Evolutionary conservation across 1,140 invertebrate genomes (phyloP), one percentile per base, ranked within the genome.

Genomic region (Acromyrmex heyeri): DNA sequence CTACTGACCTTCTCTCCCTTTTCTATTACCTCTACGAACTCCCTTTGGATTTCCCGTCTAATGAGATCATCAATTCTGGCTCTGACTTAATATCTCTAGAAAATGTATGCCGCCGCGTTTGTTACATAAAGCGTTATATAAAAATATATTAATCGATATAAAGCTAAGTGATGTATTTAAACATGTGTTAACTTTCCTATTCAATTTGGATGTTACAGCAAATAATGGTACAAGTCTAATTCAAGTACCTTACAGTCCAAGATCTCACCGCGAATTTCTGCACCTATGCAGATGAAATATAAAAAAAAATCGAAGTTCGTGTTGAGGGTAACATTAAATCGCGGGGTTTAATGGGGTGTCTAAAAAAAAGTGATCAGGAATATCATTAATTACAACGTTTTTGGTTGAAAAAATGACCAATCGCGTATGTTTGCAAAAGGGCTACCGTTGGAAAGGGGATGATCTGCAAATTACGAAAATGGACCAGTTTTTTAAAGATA

Each of bases 21-120:
- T 67, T 82, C 75, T 86, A 70, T 81, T 69, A 79, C 76, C 65
- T 50, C n/a, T 38, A n/a, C 76, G 69, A 83, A n/a, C n/a, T 44
- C 69, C 30, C 38, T 14, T 24, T 24, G 38, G 79, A 44, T 57
- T 75, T 62, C 8, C 21, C 53, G 55, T n/a, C 27, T 75, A 75
- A 83, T 61, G 69, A 83, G 79, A 83, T 83, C 55, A 75, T 83
- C 69, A 75, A 83, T 75, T 83, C 55, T 24, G n/a, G 7, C 38
- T 50, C 38, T 57, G 30, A 82, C 55, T 82, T 82, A 61, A 83
- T 62, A 83, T 75, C 34, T 53, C 5, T 14, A 18, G 16, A 10
- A 57, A 34, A 59, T 16, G 16, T 34, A 1, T 53, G 14, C 5
- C 7, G 12, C 18, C 24, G 2, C 38, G 6, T 48, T 64, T 62